phyloP scores from a whole-genome alignment of 2,113 vertebrate genomes.

The Mastomys natalensis region DNA sequence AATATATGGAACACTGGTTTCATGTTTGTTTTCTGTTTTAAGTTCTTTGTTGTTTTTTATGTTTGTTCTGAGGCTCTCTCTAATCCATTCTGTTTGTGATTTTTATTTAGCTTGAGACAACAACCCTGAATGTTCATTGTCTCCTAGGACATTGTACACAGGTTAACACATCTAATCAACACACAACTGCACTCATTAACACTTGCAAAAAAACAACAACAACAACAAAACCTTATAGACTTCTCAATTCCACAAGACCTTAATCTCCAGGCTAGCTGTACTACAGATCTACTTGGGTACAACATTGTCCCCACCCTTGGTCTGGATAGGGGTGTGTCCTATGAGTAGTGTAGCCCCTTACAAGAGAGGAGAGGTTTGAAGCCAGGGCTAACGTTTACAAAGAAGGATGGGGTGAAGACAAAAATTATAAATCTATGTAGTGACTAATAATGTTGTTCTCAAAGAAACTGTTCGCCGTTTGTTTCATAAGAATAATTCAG shows the following conservation, averaged over 20 bases:
- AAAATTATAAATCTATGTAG: background rate
- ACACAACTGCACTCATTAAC: background rate
- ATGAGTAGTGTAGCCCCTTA: background rate
- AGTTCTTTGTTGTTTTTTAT: background rate
- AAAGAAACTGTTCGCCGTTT: conserved; percentile 12
- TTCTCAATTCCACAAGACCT: background rate
- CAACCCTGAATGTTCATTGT: background rate
- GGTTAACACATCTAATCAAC: background rate
- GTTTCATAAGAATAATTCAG: background rate
- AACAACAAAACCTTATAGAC: background rate
- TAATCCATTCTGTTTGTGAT: background rate
- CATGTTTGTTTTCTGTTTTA: background rate
- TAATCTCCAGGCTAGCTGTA: background rate
- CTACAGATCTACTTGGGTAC: background rate
- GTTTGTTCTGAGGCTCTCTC: background rate
- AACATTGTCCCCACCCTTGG: background rate
- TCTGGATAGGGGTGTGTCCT: background rate
- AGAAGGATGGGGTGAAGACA: background rate
- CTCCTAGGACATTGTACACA: background rate
- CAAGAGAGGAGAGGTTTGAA: background rate
- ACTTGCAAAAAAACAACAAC: background rate
- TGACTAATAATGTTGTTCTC: conserved; percentile 1
- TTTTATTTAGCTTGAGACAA: background rate
- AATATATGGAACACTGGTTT: background rate
- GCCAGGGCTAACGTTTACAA: background rate